Evolutionary conservation across 2,888 invertebrate genomes (phyloP), one percentile per base, ranked within the genome.

Genomic region (Seira ritae): DNA sequence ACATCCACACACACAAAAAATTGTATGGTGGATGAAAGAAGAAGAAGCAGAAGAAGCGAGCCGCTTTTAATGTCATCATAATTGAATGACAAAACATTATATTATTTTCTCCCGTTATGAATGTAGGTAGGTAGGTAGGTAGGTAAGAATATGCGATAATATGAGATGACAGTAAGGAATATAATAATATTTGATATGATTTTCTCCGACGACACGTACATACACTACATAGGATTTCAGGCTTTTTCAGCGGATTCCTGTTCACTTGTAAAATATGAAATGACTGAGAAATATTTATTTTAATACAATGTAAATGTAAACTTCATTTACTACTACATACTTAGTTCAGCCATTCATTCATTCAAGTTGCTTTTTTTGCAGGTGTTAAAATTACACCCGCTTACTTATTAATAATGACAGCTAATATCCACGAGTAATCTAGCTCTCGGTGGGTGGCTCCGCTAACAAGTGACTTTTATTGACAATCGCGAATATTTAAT

Each of bases 401-500:
- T 42, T 12, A 42, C 42, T 42, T 12, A 42, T 42, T 42, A 42
- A 42, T 42, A 42, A 4, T 42, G 42, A 42, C 42, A 42, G 42
- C 42, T 42, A 42, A 42, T 42, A 42, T 42, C 42, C 42, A 42
- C 42, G 6, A 4, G 42, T 42, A 8, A 42, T 42, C 42, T 20
- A 62, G 69, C 37, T 37, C 77, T 37, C 69, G 10, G 75, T 76
- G 76, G 78, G 78, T 78, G 78, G 78, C 19, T 78, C n/a, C 70
- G 12, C 70, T 70, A 69, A 77, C 68, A 77, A 68, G 71, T 78
- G 66, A 78, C 69, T 71, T 78, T 78, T 71, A 78, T 78, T 78
- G 78, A 78, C 78, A 65, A 78, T 78, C 62, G 77, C 70, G 77
- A 70, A 70, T 62, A 66, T 78, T 70, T 77, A 70, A 77, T 70